Evolutionary conservation across 1,140 invertebrate genomes (phyloP).

Genomic region (Drosophila rhopaloa): DNA sequence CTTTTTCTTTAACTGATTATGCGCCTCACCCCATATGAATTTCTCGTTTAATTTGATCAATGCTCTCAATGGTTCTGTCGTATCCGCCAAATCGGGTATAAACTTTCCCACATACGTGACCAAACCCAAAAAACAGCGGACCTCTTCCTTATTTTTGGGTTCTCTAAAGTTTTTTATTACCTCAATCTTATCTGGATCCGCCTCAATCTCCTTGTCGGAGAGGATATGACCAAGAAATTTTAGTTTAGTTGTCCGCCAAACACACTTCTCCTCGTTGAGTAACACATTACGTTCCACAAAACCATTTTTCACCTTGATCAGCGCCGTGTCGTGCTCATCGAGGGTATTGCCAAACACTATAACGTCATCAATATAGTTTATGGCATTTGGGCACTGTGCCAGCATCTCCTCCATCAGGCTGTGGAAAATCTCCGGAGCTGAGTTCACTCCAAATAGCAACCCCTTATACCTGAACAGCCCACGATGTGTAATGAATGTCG

Average conservation of each 20-base stretch:
- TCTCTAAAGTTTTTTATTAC: background rate
- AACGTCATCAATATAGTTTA: background rate
- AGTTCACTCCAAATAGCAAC: too few relatives aligned
- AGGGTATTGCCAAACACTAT: background rate
- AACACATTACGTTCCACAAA: background rate
- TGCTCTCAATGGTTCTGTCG: background rate
- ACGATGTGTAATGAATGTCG: background rate
- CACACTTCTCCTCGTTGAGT: background rate
- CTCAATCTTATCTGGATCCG: background rate
- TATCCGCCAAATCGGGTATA: background rate
- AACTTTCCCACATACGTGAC: background rate
- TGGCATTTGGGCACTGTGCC: background rate
- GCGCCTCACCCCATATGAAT: background rate
- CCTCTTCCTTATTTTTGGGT: background rate
- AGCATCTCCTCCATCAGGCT: background rate
- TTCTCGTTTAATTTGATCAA: too few relatives aligned
- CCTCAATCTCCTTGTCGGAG: background rate
- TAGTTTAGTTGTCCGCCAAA: background rate
- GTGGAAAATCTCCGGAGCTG: constrained; percentile 25
- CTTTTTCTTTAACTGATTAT: too few relatives aligned
- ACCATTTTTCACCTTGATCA: background rate
- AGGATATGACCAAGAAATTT: background rate
- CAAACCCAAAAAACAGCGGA: background rate
- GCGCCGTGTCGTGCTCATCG: background rate
- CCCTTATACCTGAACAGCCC: constrained; percentile 7